Conservation (phyloP, 2,113 vertebrate genomes). For the Numenius arquata region DNA sequence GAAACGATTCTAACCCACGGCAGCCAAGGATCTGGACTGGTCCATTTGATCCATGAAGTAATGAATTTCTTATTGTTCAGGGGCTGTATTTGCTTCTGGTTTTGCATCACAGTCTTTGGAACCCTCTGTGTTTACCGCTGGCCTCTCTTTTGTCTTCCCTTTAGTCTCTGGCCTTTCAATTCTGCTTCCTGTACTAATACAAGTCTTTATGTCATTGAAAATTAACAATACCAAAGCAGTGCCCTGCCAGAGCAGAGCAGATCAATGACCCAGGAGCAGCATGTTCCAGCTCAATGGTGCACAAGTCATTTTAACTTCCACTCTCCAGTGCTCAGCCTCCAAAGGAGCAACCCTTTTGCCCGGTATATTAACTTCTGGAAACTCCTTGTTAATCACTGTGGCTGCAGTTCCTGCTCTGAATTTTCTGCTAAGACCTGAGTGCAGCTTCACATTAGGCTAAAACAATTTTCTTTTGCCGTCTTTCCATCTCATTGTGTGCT, state of each 20-base stretch:
- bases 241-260: conserved; percentile 37
- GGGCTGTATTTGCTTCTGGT: background rate
- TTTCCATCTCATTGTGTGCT: background rate
- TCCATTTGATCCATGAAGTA: conserved; percentile 14
- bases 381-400: conserved; percentile 63
- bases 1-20: background rate
- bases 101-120: conserved; percentile 38
- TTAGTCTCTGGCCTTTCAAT: background rate
- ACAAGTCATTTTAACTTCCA: conserved; percentile 65
- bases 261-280: conserved; percentile 63
- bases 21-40: background rate
- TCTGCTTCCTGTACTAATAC: conserved; percentile 10
- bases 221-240: conserved; percentile 36
- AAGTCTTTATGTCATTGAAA: conserved; percentile 48
- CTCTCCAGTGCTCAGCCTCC: conserved; percentile 38
- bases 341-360: conserved; percentile 52
- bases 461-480: conserved; percentile 4
- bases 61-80: conserved; percentile 34
- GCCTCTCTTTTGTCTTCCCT: conserved; percentile 39
- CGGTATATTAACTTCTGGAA: conserved; percentile 41
- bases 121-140: background rate
- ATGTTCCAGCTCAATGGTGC: conserved; percentile 64
- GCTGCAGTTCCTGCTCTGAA: conserved; percentile 3
- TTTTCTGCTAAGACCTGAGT: conserved; percentile 18
- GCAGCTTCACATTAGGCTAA: conserved; percentile 44